These are phyloP conservation scores for Passerculus sandwichensis DNA, from an alignment of 2,797 vertebrate species.

Conservation along the genomic window DNA sequence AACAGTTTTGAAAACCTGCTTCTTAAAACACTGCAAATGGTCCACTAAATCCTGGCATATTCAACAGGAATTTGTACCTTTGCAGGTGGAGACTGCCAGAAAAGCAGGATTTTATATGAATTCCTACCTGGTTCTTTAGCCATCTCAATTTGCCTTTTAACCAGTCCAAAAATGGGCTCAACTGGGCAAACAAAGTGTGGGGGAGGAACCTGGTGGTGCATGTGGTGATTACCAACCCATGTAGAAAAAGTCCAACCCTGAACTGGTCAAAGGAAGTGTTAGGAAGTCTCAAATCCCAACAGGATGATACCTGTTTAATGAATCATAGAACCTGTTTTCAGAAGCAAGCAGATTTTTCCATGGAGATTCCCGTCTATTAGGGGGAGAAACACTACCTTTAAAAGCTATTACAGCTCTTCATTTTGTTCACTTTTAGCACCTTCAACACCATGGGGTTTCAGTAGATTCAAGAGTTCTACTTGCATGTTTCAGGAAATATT, in stretches of 20 bases:
- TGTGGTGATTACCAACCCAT: constrained; percentile 78
- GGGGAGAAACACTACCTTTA: constrained; percentile 85
- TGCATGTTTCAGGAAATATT: neutral
- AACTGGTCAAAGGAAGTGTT: constrained; percentile 64
- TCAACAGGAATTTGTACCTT: neutral
- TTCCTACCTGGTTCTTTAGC: neutral
- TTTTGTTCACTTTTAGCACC: constrained; percentile 6
- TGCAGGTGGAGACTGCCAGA: neutral
- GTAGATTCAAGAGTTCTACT: neutral
- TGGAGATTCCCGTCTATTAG: constrained; percentile 90
- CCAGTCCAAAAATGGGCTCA: neutral
- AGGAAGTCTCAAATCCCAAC: constrained; percentile 76
- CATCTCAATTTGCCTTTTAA: neutral
- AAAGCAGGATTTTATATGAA: neutral
- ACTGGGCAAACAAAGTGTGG: neutral
- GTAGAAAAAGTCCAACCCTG: constrained; percentile 76
- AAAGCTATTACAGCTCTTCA: constrained; percentile 48
- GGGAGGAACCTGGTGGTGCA: neutral
- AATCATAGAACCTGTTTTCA: constrained; percentile 87
- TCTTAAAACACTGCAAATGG: neutral
- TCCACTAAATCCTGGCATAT: neutral
- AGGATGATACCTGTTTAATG: constrained; percentile 89
- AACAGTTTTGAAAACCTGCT: neutral
- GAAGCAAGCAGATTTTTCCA: constrained; percentile 91
- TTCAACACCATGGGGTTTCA: constrained; percentile 11